Base-by-base conservation (phyloP, 2,888 invertebrate genomes). In the Anthrax anthrax region DNA sequence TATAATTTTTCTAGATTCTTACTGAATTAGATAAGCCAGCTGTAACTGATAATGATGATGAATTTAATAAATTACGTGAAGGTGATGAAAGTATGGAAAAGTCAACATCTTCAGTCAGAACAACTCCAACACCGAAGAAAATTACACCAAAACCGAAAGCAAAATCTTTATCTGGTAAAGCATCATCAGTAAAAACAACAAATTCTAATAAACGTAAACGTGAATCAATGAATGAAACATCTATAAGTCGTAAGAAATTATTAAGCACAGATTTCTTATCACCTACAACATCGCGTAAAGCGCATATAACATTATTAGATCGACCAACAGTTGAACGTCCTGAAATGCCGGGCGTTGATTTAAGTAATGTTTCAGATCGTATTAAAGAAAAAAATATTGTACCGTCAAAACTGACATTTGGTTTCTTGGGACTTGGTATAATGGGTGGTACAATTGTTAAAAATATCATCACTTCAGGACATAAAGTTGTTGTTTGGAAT, bases 401-500 rank as follows among this genome's bases (percentile, higher is more conserved):
- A 50, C 84, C 95, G 1, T 89, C 92, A 18, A 76, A 77, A 53
- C 76, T 86, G 69, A 85, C 82, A 61, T 94, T 96, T 64, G 96
- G 96, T 27, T 95, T 96, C 70, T 78, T 96, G 27, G 96, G 96
- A 0, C 75, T 96, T 32, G 95, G 95, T 47, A 88, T 89, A 61
- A 95, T 96, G 87, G 95, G 95, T 43, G 81, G 85, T 50, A 91
- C 91, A 23, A 87, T 96, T 61, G 92, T 95, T 17, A 92, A 91
- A 74, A 95, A 95, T 67, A 75, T 96, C 45, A 78, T 95, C 58
- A 84, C 87, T 67, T 90, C 92, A 5, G 94, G 94, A 0, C 95
- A 96, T 64, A 84, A 83, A 61, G 90, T 96, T 44, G 78, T 87
- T 54, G 81, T 96, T 45, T 96, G 94, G 94, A 95, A 94, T 72